Base-by-base conservation (phyloP, 1,140 invertebrate genomes). In the Stegodyphus dumicola region DNA sequence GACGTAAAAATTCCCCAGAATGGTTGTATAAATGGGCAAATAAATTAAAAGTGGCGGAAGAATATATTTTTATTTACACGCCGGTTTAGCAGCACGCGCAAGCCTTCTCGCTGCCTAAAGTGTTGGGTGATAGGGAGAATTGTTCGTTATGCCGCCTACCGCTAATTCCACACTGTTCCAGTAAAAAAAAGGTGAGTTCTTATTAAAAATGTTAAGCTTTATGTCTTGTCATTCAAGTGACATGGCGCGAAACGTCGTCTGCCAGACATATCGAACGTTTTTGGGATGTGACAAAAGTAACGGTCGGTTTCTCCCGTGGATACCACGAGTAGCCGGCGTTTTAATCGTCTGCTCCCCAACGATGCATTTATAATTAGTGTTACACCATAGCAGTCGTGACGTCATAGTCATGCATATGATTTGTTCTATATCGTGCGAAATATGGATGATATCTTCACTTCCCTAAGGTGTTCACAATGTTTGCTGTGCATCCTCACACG, bases 1-100 rank as follows among this genome's bases (percentile, higher is more conserved):
- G 56, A 33, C 33, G 33, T 33, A 33, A 33, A 33, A 33, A 3
- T 33, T 33, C 33, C 33, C 33, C 1, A 33, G 3, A 33, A 33
- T 33, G 33, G 3, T 33, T 1, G 3, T 33, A 33, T 33, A 33
- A 33, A 33, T 33, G 33, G 33, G 1, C 33, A 33, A 33, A 1
- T 33, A 33, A 33, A 33, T 33, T 33, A 33, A 33, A 33, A 15
- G 7, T 0, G 15, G 81, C 81, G 81, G 81, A 84, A 7, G 81
- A 18, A 84, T 84, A 84, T 84, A 65, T 84, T 84, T 84, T 17
- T 84, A 84, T 84, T 84, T 84, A 84, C 81, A 76, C 65, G 81
- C 81, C 81, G 71, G 81, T 84, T 84, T 84, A 71, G 48, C 53
- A 54, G 60, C 81, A 84, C 73, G 81, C 81, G 81, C 75, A 33